A percentile compares a stretch with the other conserved stretches of the same genome.
These are phyloP conservation scores for Myanophis thanlyinensis DNA, from an alignment of 2,113 vertebrate genomes.

Conservation along the genomic window DNA sequence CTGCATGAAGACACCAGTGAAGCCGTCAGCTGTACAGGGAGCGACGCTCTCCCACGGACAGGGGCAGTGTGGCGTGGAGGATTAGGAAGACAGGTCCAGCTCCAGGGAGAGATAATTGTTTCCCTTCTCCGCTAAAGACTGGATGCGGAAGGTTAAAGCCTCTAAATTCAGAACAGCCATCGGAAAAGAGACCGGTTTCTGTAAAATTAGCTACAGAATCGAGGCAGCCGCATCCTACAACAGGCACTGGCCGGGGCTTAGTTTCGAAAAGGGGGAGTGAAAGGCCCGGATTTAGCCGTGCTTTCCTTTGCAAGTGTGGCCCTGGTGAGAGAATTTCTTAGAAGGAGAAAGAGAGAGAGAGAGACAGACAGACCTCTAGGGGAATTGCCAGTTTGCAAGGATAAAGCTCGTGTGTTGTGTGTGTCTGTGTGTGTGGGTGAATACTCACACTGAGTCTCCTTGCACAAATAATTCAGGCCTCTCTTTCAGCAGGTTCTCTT, in stretches of 20 bases:
- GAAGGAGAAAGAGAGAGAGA: too few species aligned
- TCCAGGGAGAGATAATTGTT: neutral
- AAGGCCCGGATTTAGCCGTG: neutral
- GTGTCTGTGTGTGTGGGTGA: neutral
- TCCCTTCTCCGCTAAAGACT: too few species aligned
- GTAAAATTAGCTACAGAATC: too few species aligned
- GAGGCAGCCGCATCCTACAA: too few species aligned
- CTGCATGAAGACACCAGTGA: neutral
- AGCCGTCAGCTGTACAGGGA: neutral
- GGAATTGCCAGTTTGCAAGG: neutral
- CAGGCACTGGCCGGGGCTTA: too few species aligned
- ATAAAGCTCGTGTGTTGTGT: too few species aligned
- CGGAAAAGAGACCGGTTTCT: too few species aligned
- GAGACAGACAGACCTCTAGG: too few species aligned
- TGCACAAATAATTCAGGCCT: slow-evolving; percentile 93
- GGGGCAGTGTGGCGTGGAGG: neutral
- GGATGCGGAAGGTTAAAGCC: neutral
- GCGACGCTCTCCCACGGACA: neutral
- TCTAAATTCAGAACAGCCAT: neutral
- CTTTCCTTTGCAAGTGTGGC: neutral
- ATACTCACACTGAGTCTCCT: slow-evolving; percentile 92
- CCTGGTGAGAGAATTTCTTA: neutral
- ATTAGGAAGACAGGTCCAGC: neutral
- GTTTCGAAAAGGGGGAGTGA: neutral
- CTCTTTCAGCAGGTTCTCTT: slow-evolving; percentile 90